Conservation (phyloP, 2,888 invertebrate genomes). For the Dendrolimus houi region DNA sequence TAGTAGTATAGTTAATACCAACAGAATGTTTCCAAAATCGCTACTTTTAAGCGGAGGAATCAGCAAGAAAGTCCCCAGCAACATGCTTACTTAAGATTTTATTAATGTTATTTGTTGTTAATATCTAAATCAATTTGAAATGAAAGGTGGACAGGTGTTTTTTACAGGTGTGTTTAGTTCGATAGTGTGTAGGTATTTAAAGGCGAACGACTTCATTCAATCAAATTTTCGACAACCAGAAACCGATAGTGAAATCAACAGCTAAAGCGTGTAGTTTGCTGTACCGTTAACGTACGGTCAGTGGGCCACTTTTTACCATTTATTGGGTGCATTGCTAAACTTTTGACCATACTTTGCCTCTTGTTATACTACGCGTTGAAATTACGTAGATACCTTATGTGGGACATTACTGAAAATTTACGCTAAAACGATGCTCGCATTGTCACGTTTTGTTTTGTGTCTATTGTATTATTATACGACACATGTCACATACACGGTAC, state of each 20-base stretch:
- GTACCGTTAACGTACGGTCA: slow-evolving; percentile 58
- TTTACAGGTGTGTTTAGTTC: background rate
- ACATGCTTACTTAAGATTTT: too few relatives aligned
- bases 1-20: too few relatives aligned
- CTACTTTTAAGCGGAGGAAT: too few relatives aligned
- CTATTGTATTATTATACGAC: too few relatives aligned
- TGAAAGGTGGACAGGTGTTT: background rate
- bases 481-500: too few relatives aligned
- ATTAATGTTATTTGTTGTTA: too few relatives aligned
- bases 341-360: slow-evolving; percentile 33
- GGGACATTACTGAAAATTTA: too few relatives aligned
- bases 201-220: slow-evolving; percentile 7
- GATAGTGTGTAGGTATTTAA: slow-evolving; percentile 4
- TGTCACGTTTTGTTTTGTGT: too few relatives aligned
- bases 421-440: too few relatives aligned
- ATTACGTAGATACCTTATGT: too few relatives aligned
- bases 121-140: background rate
- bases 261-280: slow-evolving; percentile 24
- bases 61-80: too few relatives aligned
- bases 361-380: background rate
- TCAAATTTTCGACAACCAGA: slow-evolving; percentile 15
- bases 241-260: slow-evolving; percentile 42
- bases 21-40: too few relatives aligned
- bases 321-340: slow-evolving; percentile 47
- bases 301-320: slow-evolving; percentile 65